Base-by-base conservation (phyloP, 1,140 invertebrate species). In the Tetranychus cinnabarinus region DNA sequence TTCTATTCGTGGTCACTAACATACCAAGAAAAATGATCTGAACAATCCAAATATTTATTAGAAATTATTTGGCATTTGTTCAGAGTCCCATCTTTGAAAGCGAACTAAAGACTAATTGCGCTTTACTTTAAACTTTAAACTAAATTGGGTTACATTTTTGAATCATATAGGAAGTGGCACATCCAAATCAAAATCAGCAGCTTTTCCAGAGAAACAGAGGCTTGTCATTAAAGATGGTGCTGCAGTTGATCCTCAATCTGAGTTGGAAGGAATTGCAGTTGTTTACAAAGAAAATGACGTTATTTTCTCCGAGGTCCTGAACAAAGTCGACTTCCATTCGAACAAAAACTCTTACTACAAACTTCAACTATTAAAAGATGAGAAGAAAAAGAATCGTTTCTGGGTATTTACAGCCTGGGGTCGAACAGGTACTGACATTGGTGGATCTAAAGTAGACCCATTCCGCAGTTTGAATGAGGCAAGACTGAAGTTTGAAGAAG, bases 331-430 rank as follows among this genome's bases (percentile, higher is more conserved):
- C 71, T 79, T 97, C 46, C 80, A 84, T 62, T 77, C 74, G 10
- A 83, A 85, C 57, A 88, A 84, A 67, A 98, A 98, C 72, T 91
- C 87, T 5, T 98, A 78, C 72, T 97, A 98, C 71, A 97, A 97
- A 72, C 64, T 97, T 39, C 93, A 97, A 73, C 71, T 96, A 45
- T 72, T 97, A 13, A 47, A 57, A 59, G 39, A 61, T 45, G 60
- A 42, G 23, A 42, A 42, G 5, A 42, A 10, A 42, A 42, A 42
- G 39, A 42, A 42, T 42, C 66, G 82, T 60, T 90, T 79, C 71
- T 88, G 81, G 80, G 65, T 93, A 12, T 93, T 89, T 70, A 78
- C 86, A 37, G 78, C 87, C 0, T 98, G 93, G 93, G 95, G 95
- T 31, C 77, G 93, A 64, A 90, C 96, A 67, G 91, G 93, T 8